Evolutionary conservation across 2,888 invertebrate genomes (phyloP).

Genomic region (Agapostemon virescens): DNA sequence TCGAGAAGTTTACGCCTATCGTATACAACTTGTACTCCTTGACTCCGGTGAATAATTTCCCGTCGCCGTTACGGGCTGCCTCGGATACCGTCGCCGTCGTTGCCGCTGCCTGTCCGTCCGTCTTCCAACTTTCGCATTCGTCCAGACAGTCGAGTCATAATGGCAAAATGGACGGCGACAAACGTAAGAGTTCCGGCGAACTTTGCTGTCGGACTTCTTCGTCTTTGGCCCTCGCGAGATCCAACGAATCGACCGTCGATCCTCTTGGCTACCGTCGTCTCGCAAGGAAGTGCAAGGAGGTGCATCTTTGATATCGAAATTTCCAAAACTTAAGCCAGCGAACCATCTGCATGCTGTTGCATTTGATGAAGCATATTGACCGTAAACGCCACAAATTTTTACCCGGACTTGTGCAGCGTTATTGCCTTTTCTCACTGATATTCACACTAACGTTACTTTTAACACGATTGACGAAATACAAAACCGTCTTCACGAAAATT

Average conservation of each 20-base stretch:
- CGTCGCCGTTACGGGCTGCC: not conserved
- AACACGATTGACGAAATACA: too few relatives aligned
- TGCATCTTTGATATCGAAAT: too few relatives aligned
- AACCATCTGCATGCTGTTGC: too few relatives aligned
- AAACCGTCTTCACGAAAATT: too few relatives aligned
- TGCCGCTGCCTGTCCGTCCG: not conserved
- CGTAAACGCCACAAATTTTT: too few relatives aligned
- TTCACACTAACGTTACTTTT: too few relatives aligned
- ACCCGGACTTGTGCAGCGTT: too few relatives aligned
- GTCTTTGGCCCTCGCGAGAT: not conserved
- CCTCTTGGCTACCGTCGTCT: too few relatives aligned
- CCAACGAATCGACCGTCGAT: not conserved
- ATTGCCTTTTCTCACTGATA: too few relatives aligned
- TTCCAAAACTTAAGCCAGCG: too few relatives aligned
- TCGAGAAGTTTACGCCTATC: not conserved
- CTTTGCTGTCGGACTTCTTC: conserved; percentile 13
- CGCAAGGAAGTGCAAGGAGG: too few relatives aligned
- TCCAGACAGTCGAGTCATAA: conserved; percentile 51
- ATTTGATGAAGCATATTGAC: too few relatives aligned
- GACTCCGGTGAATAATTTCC: conserved; percentile 6
- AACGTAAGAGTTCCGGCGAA: conserved; percentile 23
- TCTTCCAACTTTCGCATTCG: conserved; percentile 33
- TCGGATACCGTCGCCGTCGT: not conserved
- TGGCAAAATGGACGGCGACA: conserved; percentile 33
- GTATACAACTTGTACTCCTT: not conserved